Conservation (phyloP, 1,140 invertebrate genomes). For the Cydia strobilella region DNA sequence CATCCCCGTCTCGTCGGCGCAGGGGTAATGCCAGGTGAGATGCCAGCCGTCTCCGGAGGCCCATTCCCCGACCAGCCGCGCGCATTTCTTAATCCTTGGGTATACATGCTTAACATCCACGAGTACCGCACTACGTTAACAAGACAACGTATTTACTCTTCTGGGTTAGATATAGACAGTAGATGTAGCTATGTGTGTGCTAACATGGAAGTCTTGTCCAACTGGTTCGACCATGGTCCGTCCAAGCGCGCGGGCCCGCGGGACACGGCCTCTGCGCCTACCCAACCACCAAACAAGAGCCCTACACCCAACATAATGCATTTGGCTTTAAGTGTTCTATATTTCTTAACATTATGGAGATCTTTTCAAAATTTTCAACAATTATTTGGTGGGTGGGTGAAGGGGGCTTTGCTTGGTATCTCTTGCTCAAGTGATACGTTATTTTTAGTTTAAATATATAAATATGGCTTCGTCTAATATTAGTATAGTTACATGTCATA, state of each 20-base stretch:
- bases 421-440: conserved; percentile 54
- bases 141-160: conserved; percentile 48
- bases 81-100: conserved; percentile 48
- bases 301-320: conserved; percentile 72
- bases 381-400: conserved; percentile 80
- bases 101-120: conserved; percentile 26
- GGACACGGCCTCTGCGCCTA: conserved; percentile 74
- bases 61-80: conserved; percentile 70
- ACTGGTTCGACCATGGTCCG: conserved; percentile 41
- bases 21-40: conserved; percentile 89
- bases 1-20: conserved; percentile 91
- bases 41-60: conserved; percentile 78
- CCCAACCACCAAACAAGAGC: conserved; percentile 80
- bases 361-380: conserved; percentile 53
- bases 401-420: conserved; percentile 82
- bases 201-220: conserved; percentile 50
- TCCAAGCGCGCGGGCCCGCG: conserved; percentile 68
- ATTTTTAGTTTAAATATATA: conserved; percentile 30
- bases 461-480: conserved; percentile 21
- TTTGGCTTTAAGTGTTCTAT: conserved; percentile 46
- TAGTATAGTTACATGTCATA: conserved; percentile 17
- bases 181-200: conserved; percentile 50
- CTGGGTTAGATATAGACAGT: conserved; percentile 31
- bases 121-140: conserved; percentile 40
- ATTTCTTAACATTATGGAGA: conserved; percentile 36